Evolutionary conservation across 2,797 vertebrate genomes (phyloP).

Genomic region (Limnodromus scolopaceus): DNA sequence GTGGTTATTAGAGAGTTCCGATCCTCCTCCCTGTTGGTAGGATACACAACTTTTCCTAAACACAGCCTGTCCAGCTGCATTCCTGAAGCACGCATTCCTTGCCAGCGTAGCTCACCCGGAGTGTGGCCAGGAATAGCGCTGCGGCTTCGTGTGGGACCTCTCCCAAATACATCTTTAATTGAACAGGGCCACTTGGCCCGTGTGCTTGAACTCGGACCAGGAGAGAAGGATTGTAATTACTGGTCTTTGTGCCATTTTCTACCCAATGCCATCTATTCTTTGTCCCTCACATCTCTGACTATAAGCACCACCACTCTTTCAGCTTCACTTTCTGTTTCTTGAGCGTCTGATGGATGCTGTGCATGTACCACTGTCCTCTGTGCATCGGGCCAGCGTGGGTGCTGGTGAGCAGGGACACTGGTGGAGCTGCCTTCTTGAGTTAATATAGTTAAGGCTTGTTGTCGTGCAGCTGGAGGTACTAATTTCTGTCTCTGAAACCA

Average conservation of each 20-base stretch:
- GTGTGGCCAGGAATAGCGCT: conserved; percentile 41
- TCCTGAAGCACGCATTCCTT: conserved; percentile 64
- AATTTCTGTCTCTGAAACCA: conserved; percentile 23
- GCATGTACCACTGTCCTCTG: neutral
- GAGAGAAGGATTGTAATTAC: neutral
- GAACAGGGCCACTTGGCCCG: neutral
- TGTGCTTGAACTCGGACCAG: neutral
- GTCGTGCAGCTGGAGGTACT: neutral
- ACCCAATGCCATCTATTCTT: neutral
- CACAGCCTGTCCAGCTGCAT: conserved; percentile 63
- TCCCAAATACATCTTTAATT: conserved; percentile 34
- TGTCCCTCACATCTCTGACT: neutral
- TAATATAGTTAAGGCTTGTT: neutral
- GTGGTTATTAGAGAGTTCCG: conserved; percentile 52
- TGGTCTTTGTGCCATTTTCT: neutral
- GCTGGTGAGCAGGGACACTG: neutral
- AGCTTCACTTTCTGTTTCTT: neutral
- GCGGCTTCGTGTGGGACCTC: conserved; percentile 37
- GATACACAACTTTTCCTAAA: conserved; percentile 65
- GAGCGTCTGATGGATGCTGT: neutral
- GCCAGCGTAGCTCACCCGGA: neutral
- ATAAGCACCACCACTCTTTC: neutral
- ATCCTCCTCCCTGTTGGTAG: conserved; percentile 58
- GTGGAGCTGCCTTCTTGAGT: neutral
- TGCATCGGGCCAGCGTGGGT: neutral